These are phyloP conservation scores for Sarcophaga bullata DNA, from an alignment of 1,140 invertebrate genomes.

Conservation along the genomic window DNA sequence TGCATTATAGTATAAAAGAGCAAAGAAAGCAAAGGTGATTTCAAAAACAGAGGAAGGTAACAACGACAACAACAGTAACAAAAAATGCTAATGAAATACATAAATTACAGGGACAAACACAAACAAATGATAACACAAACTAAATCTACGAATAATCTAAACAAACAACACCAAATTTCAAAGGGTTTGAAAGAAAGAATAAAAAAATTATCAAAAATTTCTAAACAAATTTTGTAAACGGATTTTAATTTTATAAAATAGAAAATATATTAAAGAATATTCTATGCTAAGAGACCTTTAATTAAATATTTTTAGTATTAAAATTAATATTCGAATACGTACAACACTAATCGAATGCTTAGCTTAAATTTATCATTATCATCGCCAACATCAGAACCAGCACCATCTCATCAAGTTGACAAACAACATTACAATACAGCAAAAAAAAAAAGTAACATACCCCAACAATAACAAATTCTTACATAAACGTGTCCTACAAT, in stretches of 20 bases:
- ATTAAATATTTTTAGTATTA: no score
- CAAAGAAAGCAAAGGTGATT: not conserved
- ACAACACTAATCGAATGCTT: no score
- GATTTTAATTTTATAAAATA: no score
- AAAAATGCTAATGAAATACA: not conserved
- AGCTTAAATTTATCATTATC: no score
- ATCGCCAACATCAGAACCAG: not conserved
- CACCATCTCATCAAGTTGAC: constrained; percentile 32
- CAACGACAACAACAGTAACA: not conserved
- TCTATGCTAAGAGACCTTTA: no score
- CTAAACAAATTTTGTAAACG: not conserved
- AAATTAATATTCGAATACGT: no score
- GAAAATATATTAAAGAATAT: no score
- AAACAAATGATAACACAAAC: not conserved
- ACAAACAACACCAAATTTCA: constrained; percentile 13
- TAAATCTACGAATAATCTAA: not conserved
- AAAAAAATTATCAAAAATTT: not conserved
- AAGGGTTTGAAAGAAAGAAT: not conserved
- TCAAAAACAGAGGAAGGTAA: no score
- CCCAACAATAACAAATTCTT: no score
- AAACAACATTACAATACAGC: constrained; percentile 16
- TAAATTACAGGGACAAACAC: not conserved
- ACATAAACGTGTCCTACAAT: no score
- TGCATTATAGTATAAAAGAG: not conserved
- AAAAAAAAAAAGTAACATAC: not conserved